Evolutionary conservation across 2,888 invertebrate genomes (phyloP), one percentile per base, ranked within the genome.

Genomic region (Dynastes grantii): DNA sequence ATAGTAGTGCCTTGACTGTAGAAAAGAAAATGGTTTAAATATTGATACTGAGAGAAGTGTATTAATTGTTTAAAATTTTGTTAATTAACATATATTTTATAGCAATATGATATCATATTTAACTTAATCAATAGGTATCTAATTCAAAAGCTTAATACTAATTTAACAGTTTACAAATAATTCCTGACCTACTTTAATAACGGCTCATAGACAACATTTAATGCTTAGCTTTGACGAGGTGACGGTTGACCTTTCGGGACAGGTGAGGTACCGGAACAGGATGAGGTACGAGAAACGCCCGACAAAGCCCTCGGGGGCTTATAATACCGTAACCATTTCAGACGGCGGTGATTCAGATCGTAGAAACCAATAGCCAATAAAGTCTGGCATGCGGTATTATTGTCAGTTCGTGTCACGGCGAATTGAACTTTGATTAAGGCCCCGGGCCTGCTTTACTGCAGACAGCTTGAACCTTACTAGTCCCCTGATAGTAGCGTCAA

Each of bases 351-450:
- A 76, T 79, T 79, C 79, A 73, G 79, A 77, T 77, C 79, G 73
- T 79, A 82, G 81, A 83, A 85, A 84, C 84, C 84, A 82, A 85
- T 85, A 85, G 84, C 84, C 85, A 85, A 85, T 86, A 86, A 86
- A 85, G 81, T 85, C 84, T 82, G 84, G 83, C 84, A 83, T 84
- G 82, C 81, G 85, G 85, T 84, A 85, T 86, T 86, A 86, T 86
- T 86, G 86, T 86, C 86, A 85, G 85, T 84, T 84, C 84, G 85
- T 85, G 86, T 86, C 86, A 85, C 85, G 83, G 83, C 82, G 85
- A 85, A 87, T 86, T 86, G 86, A 85, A 85, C 85, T 87, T 87
- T 86, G 86, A 87, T 87, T 86, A 86, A 85, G 85, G 84, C 84
- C 83, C 80, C 82, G 76, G 82, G 82, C 82, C 83, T 81, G 81